These are phyloP conservation scores for Copidosoma aretas DNA, from an alignment of 2,888 invertebrate species.

Conservation along the genomic window DNA sequence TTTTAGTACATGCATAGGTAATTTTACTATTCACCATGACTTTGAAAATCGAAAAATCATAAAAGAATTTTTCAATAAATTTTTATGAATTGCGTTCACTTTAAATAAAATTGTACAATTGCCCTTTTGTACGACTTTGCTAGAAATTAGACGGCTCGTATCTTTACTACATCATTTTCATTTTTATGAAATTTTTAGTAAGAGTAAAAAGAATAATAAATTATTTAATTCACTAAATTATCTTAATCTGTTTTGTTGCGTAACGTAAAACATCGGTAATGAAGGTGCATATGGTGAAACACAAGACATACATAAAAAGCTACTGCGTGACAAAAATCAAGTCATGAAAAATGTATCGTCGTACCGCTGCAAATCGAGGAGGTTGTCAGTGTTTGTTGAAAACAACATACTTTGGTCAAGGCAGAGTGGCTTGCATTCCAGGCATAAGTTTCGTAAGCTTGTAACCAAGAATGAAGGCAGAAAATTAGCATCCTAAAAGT, in stretches of 20 bases:
- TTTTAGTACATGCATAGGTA: neutral
- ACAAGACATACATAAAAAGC: neutral
- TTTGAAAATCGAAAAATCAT: neutral
- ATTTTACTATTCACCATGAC: neutral
- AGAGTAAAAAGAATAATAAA: neutral
- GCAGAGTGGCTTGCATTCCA: constrained; percentile 59
- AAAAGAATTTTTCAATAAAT: neutral
- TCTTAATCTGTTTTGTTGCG: neutral
- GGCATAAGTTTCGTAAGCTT: constrained; percentile 58
- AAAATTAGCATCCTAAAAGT: constrained; percentile 19
- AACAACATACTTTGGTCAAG: constrained; percentile 57
- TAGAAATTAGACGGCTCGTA: too few relatives aligned
- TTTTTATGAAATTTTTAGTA: neutral
- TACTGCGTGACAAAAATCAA: constrained; percentile 6
- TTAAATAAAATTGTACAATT: too few relatives aligned
- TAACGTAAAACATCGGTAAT: neutral
- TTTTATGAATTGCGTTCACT: too few relatives aligned
- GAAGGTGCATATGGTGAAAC: neutral
- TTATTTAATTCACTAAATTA: neutral
- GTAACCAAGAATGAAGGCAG: constrained; percentile 42
- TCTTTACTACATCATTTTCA: too few relatives aligned
- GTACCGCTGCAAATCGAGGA: constrained; percentile 54
- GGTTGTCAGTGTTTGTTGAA: constrained; percentile 56
- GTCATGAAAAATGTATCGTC: constrained; percentile 27
- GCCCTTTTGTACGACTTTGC: too few relatives aligned